These are phyloP conservation scores for Lepidostoma basale DNA, from an alignment of 1,140 invertebrate species.

Conservation along the genomic window DNA sequence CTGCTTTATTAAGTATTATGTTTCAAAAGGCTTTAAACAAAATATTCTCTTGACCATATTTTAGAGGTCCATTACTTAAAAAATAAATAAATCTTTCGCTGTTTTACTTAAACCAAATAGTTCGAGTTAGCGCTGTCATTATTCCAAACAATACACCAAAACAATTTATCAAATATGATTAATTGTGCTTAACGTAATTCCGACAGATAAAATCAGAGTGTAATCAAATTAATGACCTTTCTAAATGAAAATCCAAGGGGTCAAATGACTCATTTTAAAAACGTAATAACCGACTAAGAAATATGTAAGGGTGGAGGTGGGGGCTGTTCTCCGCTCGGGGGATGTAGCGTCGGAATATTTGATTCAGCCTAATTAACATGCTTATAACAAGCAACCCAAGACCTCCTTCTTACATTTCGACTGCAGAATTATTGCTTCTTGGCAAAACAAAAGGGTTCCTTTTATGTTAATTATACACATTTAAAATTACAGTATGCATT, in stretches of 20 bases:
- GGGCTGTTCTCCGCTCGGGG: constrained; percentile 4
- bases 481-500: no score
- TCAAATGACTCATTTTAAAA: constrained; percentile 35
- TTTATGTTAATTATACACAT: no score
- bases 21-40: no score
- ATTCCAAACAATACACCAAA: not conserved
- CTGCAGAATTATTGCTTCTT: constrained; percentile 27
- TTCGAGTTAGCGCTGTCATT: not conserved
- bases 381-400: constrained; percentile 47
- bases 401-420: constrained; percentile 45
- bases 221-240: constrained; percentile 33
- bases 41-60: no score
- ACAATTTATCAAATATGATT: constrained; percentile 28
- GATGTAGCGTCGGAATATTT: constrained; percentile 40
- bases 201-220: constrained; percentile 19
- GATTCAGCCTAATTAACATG: constrained; percentile 47
- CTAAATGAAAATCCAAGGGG: constrained; percentile 7
- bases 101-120: not conserved
- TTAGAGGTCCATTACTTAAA: no score
- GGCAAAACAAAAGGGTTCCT: no score
- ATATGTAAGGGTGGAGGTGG: constrained; percentile 26
- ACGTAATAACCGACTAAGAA: constrained; percentile 16
- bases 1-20: no score
- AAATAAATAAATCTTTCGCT: no score
- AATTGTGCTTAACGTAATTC: constrained; percentile 10